These are phyloP conservation scores for Eupeodes latifasciatus DNA, from an alignment of 2,888 invertebrate species.

Conservation along the genomic window DNA sequence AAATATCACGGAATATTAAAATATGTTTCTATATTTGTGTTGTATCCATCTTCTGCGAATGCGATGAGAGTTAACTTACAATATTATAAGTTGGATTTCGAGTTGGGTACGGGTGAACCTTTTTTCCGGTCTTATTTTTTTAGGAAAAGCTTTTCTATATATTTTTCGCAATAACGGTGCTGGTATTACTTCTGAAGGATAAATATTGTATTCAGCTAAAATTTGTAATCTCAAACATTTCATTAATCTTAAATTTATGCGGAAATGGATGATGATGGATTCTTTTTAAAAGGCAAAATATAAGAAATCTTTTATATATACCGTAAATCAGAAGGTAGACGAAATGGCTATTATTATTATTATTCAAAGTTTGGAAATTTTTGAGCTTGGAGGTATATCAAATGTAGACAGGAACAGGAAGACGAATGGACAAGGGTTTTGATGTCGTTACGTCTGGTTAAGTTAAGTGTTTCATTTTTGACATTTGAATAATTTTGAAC, in stretches of 20 bases:
- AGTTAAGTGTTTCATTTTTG: neutral
- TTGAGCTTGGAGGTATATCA: neutral
- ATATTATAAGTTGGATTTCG: neutral
- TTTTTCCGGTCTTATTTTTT: conserved; percentile 37
- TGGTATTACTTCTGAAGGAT: conserved; percentile 21
- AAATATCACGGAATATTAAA: conserved; percentile 65
- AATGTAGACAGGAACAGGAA: neutral
- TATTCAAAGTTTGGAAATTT: conserved; percentile 4
- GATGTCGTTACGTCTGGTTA: neutral
- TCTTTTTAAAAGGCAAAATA: neutral
- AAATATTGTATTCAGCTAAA: conserved; percentile 34
- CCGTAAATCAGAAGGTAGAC: neutral
- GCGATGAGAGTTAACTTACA: too few relatives aligned
- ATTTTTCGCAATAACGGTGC: neutral
- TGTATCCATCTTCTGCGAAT: conserved; percentile 25
- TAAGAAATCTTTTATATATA: conserved; percentile 11
- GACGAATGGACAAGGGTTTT: neutral
- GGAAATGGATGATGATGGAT: conserved; percentile 25
- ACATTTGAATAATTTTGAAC: neutral
- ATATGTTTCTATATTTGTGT: conserved; percentile 58
- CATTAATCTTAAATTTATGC: conserved; percentile 34
- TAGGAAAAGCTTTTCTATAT: neutral
- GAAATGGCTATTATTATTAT: neutral
- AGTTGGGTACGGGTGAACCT: conserved; percentile 42
- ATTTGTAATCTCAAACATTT: conserved; percentile 25